phyloP scores from a whole-genome alignment of 2,888 invertebrate genomes.

The Zelleria hepariella region DNA sequence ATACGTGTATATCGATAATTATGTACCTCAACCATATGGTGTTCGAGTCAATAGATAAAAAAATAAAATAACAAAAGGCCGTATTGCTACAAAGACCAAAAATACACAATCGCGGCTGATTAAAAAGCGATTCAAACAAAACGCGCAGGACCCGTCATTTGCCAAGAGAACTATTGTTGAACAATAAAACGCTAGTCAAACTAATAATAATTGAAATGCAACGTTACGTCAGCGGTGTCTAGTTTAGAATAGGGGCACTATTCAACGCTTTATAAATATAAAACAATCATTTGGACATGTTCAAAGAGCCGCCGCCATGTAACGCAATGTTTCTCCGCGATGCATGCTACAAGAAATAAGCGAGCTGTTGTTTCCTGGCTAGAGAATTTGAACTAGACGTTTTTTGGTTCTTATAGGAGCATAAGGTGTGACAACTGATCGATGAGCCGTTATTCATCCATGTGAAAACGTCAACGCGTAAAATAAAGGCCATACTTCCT shows the following conservation, averaged over 20 bases:
- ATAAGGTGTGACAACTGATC: too few species aligned
- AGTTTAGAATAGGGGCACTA: conserved; percentile 50
- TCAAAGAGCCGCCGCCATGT: conserved; percentile 57
- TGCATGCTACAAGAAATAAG: conserved; percentile 16
- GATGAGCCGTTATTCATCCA: too few species aligned
- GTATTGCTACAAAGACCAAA: not conserved
- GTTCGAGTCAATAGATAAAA: not conserved
- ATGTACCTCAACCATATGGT: not conserved
- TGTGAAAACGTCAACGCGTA: too few species aligned
- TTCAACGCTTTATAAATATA: conserved; percentile 63
- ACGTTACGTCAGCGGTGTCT: conserved; percentile 48
- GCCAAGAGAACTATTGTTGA: conserved; percentile 41
- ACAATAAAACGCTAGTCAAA: conserved; percentile 46
- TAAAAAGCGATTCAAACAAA: not conserved
- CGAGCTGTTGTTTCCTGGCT: too few species aligned
- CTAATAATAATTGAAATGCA: conserved; percentile 55
- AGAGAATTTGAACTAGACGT: too few species aligned
- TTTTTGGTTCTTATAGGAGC: too few species aligned
- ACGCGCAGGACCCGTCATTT: not conserved
- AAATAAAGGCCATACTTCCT: too few species aligned
- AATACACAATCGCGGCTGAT: not conserved
- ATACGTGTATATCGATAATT: not conserved
- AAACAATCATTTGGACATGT: conserved; percentile 69
- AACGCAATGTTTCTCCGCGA: conserved; percentile 40
- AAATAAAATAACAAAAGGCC: not conserved